Base-by-base conservation (phyloP, 2,888 invertebrate genomes). In the Hydrotaea cyrtoneurina region DNA sequence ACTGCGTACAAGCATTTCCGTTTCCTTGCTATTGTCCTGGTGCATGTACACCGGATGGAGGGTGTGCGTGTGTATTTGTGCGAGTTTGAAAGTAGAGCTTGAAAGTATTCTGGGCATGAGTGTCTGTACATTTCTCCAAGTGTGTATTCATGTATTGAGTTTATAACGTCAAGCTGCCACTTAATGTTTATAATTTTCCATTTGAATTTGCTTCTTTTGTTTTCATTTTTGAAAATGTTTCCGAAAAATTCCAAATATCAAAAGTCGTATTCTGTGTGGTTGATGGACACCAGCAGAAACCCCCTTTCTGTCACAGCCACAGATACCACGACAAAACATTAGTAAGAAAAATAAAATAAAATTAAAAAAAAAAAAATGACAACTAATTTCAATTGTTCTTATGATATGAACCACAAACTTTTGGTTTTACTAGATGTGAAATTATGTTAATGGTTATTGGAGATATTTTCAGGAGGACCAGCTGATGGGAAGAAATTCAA, bases 141-240 rank as follows among this genome's bases (percentile, higher is more conserved):
- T 64, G 2, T 23, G 13, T 36, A 36, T 39, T 43, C 50, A 19
- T 66, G 59, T 55, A 57, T 39, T 59, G 57, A 75, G 76, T 53
- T 66, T 76, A 64, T 53, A 53, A 76, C 76, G 55, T 76, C 66
- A 76, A 76, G 76, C 64, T 76, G 76, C 76, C 76, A 76, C 66
- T 76, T 76, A 76, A 66, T 66, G 66, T 66, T 66, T 66, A 66
- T 66, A 76, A 66, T 76, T 76, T 66, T 76, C 64, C 36, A 76
- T 53, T 64, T 39, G 36, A 62, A 46, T 46, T 74, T 59, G 26
- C 74, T 74, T 46, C 59, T 59, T 46, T 59, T 74, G 59, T 74
- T 74, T 74, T 74, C 36, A 13, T 23, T 43, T 39, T 46, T 53
- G 8, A 17, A 62, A 69, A 69, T 43, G 39, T 69, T 69, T 69